Percentiles rank a stretch among this genome's conserved stretches.
Evolutionary conservation across 2,113 vertebrate genomes (phyloP).

Genomic region (Anoura caudifer): DNA sequence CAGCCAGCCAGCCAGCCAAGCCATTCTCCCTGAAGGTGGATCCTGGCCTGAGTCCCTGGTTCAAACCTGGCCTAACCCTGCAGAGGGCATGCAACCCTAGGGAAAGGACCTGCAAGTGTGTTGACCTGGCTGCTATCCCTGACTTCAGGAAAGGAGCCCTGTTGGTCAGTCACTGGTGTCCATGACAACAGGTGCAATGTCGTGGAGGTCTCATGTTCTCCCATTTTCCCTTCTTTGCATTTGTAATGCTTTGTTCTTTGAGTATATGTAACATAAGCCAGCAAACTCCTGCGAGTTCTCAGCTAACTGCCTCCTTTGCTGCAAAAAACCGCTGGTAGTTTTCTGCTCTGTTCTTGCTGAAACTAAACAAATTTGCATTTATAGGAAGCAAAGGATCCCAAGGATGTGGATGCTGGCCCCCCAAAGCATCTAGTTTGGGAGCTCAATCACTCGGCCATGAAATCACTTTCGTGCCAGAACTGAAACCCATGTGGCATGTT

Average conservation of each 20-base stretch:
- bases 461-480: background rate
- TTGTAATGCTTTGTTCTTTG: background rate
- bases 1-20: background rate
- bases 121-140: background rate
- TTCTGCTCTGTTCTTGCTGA: background rate
- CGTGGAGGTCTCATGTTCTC: background rate
- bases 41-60: background rate
- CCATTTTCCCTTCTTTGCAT: too few species aligned
- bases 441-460: background rate
- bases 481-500: background rate
- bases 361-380: background rate
- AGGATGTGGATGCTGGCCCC: background rate
- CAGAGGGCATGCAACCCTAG: background rate
- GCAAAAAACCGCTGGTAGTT: background rate
- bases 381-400: background rate
- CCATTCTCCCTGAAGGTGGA: background rate
- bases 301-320: background rate
- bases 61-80: background rate
- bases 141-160: background rate
- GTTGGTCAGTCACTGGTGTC: accelerated
- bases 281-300: background rate
- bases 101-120: background rate
- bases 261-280: background rate
- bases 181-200: accelerated
- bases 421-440: background rate